Percentiles rank a stretch among this genome's conserved stretches.
Evolutionary conservation across 2,888 invertebrate genomes (phyloP).

Genomic region (Amphipoea oculea): DNA sequence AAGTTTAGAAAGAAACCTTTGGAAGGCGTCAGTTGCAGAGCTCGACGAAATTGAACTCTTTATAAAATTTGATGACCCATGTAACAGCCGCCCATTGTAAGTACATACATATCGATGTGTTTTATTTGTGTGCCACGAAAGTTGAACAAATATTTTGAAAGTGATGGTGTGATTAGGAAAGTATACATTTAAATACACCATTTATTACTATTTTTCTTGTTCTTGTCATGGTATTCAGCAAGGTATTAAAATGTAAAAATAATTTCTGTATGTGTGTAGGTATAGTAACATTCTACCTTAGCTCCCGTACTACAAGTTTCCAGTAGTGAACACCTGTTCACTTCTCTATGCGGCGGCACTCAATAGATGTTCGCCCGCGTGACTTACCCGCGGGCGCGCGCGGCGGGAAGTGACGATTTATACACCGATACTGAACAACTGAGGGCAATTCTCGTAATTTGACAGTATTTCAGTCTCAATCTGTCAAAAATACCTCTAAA

Average conservation of each 20-base stretch:
- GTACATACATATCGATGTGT: neutral
- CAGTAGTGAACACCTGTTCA: neutral
- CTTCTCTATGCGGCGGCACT: neutral
- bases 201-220: neutral
- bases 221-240: neutral
- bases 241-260: neutral
- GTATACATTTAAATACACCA: neutral
- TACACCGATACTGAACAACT: neutral
- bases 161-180: neutral
- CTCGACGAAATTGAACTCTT: neutral
- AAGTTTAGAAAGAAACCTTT: neutral
- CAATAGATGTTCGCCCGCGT: conserved; percentile 15
- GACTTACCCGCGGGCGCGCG: conserved; percentile 21
- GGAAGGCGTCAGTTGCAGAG: neutral
- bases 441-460: no score
- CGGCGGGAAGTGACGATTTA: conserved; percentile 8
- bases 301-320: neutral
- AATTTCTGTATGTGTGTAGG: neutral
- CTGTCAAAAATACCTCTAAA: no score
- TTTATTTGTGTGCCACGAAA: neutral
- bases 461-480: no score
- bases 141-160: neutral
- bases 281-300: neutral
- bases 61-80: neutral
- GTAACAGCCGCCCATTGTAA: neutral